phyloP scores from a whole-genome alignment of 2,888 invertebrate genomes.

The Ophion slaviceki region DNA sequence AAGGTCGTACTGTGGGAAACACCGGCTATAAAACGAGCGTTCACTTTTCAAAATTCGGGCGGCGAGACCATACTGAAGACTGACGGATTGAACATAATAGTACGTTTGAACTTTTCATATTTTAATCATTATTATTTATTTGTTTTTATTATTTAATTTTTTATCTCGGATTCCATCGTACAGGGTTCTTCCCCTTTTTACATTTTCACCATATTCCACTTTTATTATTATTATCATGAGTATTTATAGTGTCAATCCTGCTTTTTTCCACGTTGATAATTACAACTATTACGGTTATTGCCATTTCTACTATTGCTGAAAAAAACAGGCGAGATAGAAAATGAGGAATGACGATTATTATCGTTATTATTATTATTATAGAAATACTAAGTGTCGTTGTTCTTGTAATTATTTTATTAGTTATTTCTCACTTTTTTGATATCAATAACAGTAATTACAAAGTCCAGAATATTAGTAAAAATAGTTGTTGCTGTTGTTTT shows the following conservation, averaged over 20 bases:
- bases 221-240: not conserved
- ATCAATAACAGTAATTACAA: no score
- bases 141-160: not conserved
- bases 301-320: no score
- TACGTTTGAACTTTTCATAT: slow-evolving; percentile 77
- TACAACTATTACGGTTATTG: no score
- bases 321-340: no score
- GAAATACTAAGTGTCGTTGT: no score
- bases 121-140: not conserved
- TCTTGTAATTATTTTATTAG: no score
- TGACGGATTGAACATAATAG: slow-evolving; percentile 96
- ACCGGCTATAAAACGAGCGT: slow-evolving; percentile 92
- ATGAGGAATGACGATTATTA: no score
- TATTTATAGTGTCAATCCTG: not conserved
- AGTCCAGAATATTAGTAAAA: no score
- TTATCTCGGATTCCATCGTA: not conserved
- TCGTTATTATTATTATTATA: no score
- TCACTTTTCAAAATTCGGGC: slow-evolving; percentile 89
- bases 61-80: slow-evolving; percentile 90
- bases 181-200: not conserved
- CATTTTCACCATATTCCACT: not conserved
- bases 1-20: slow-evolving; percentile 92
- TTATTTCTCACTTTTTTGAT: no score
- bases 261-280: no score
- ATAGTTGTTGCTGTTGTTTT: no score